phyloP scores from a whole-genome alignment of 2,797 vertebrate genomes.

The Channallabes apus region DNA sequence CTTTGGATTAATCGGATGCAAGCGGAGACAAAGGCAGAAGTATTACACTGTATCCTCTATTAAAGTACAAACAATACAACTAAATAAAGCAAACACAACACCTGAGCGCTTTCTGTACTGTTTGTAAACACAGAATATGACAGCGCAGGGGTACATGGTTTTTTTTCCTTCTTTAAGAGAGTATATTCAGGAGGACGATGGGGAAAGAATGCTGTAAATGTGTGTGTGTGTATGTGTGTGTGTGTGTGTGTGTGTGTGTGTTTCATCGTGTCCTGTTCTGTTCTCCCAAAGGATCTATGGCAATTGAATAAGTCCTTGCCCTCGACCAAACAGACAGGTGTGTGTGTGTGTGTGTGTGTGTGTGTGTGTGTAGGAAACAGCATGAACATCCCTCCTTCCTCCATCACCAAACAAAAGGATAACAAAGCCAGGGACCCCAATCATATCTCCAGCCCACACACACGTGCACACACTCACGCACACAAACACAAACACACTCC shows the following conservation, averaged over 20 bases:
- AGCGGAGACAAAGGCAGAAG: not conserved
- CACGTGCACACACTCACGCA: not conserved
- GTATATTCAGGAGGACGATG: not conserved
- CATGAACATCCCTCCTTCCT: constrained; percentile 28
- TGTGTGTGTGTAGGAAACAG: constrained; percentile 30
- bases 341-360: constrained; percentile 28
- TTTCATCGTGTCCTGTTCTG: not conserved
- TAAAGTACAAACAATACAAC: not conserved
- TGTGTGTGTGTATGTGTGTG: not conserved
- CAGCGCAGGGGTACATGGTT: not conserved
- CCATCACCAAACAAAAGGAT: constrained; percentile 50
- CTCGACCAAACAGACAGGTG: constrained; percentile 42
- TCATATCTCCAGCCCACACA: not conserved
- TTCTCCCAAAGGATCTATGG: constrained; percentile 36
- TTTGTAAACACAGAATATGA: not conserved
- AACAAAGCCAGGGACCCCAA: constrained; percentile 24
- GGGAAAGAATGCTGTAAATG: not conserved
- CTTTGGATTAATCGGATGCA: not conserved
- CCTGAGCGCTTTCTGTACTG: not conserved
- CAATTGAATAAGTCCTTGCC: constrained; percentile 40
- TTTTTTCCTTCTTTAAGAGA: not conserved
- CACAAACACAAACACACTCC: not conserved
- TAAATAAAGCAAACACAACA: not conserved
- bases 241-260: not conserved
- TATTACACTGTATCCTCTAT: not conserved